phyloP scores from a whole-genome alignment of 2,113 vertebrate species.

The Cyanistes caeruleus region DNA sequence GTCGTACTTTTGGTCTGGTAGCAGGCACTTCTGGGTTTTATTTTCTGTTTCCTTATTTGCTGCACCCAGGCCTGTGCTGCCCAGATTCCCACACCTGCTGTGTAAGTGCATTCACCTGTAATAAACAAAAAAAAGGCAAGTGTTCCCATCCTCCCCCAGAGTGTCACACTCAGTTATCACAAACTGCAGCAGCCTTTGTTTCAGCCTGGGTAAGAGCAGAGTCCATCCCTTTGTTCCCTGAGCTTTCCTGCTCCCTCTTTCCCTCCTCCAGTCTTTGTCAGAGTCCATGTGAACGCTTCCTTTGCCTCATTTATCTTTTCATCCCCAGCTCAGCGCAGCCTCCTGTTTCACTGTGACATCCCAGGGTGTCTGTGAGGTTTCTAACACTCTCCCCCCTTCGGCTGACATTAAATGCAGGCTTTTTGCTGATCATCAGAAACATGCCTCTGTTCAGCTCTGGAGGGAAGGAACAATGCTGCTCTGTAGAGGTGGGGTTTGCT shows the following conservation, averaged over 20 bases:
- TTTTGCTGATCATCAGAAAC: not conserved
- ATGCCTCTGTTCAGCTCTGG: not conserved
- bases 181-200: not conserved
- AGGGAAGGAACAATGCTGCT: not conserved
- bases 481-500: not conserved
- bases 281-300: not conserved
- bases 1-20: not conserved
- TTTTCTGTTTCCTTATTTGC: not conserved
- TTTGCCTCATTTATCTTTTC: not conserved
- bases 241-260: not conserved
- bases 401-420: not conserved
- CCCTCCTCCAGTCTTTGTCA: not conserved
- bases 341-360: not conserved
- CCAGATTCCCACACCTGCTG: not conserved
- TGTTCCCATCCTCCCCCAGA: not conserved
- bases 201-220: not conserved
- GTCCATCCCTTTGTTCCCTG: not conserved
- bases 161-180: not conserved
- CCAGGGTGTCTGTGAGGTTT: not conserved
- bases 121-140: not conserved
- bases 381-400: rapidly evolving
- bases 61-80: rapidly evolving
- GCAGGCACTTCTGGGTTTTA: not conserved
- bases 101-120: not conserved
- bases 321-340: not conserved